These are phyloP conservation scores for Trachymyrmex cornetzi DNA, from an alignment of 1,140 invertebrate species.

Conservation along the genomic window DNA sequence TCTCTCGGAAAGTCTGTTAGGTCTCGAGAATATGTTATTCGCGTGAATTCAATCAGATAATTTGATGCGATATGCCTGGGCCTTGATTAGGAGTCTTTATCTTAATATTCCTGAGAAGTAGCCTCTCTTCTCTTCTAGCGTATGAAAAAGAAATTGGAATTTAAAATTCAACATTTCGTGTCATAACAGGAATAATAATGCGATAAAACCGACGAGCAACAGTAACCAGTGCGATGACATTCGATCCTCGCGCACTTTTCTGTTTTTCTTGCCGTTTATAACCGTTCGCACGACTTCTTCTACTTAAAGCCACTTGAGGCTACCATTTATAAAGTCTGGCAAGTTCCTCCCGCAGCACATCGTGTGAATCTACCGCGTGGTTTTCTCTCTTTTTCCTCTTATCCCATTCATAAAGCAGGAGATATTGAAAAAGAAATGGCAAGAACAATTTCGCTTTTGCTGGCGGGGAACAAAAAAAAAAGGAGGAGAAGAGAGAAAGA, in stretches of 20 bases:
- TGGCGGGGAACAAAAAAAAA: background rate
- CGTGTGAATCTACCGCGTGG: conserved; percentile 41
- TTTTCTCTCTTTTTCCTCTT: conserved; percentile 9
- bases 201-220: conserved; percentile 22
- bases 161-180: conserved; percentile 31
- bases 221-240: conserved; percentile 46
- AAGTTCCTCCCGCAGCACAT: conserved; percentile 28
- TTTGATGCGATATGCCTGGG: background rate
- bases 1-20: background rate
- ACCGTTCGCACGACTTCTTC: conserved; percentile 47
- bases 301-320: conserved; percentile 45
- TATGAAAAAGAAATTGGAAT: conserved; percentile 1
- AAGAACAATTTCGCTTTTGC: conserved; percentile 37
- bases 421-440: conserved; percentile 58
- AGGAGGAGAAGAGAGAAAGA: background rate
- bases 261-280: conserved; percentile 31
- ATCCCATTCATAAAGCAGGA: conserved; percentile 54
- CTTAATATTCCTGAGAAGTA: background rate
- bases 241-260: conserved; percentile 17
- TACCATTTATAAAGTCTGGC: conserved; percentile 41
- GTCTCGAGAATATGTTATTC: background rate
- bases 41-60: background rate
- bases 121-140: background rate
- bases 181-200: conserved; percentile 9
- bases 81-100: conserved; percentile 29